phyloP scores from a whole-genome alignment of 2,113 vertebrate species.

The Mesitornis unicolor region DNA sequence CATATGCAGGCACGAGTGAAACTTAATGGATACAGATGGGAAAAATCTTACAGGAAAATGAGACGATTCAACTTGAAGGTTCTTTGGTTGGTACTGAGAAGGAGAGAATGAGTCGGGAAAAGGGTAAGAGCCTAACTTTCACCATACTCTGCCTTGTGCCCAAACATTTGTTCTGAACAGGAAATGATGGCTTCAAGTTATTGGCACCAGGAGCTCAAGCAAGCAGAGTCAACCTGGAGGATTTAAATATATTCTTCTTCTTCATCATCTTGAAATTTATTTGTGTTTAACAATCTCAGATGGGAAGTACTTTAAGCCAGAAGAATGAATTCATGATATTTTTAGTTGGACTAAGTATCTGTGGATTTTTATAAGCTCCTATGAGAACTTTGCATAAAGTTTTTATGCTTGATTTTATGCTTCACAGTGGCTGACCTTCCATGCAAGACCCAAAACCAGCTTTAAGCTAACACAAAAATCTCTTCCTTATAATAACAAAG shows the following conservation, averaged over 20 bases:
- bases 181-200: neutral
- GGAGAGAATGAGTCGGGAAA: neutral
- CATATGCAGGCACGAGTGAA: neutral
- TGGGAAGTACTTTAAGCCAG: neutral
- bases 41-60: neutral
- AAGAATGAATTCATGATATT: neutral
- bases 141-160: neutral
- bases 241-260: neutral
- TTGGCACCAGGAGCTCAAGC: neutral
- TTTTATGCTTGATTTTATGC: slow-evolving; percentile 1
- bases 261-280: neutral
- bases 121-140: neutral
- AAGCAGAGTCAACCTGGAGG: neutral
- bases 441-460: neutral
- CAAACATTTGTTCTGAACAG: neutral
- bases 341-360: neutral
- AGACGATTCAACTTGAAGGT: neutral
- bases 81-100: neutral
- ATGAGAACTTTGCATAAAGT: neutral
- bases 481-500: neutral
- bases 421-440: neutral
- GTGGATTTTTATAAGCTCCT: neutral
- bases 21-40: neutral
- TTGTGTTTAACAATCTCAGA: neutral
- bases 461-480: neutral